Evolutionary conservation across 2,888 invertebrate genomes (phyloP), one percentile per base, ranked within the genome.

Genomic region (Bombyx huttoni): DNA sequence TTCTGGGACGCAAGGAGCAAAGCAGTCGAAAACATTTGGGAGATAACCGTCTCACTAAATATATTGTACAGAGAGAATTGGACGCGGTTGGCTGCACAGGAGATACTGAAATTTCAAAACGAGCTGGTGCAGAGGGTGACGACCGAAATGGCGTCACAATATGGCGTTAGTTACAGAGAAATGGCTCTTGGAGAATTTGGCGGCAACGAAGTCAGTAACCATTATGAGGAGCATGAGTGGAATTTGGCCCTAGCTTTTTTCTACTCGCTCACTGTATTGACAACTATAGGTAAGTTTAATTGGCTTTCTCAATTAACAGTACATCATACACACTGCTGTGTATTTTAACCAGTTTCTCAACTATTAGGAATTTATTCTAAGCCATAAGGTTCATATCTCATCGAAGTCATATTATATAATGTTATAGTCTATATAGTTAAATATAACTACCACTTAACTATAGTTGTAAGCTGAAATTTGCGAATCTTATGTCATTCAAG

Each of bases 211-310:
- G 62, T 80, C 61, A 70, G 74, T 61, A 78, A 82, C 78, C 76
- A 87, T 78, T 81, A 82, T 60, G 86, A 89, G 60, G 92, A 93
- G 64, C 91, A 93, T 75, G 95, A 96, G 77, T 96, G 96, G 96
- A 95, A 94, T 77, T 93, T 96, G 77, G 95, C 96, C 52, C 92
- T 94, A 69, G 96, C 98, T 52, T 98, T 98, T 86, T 92, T 98
- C 66, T 98, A 98, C 85, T 97, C 97, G 24, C 91, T 98, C 63
- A 98, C 98, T 46, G 96, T 98, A 60, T 91, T 98, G 66, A 98
- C 97, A 50, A 98, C 96, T 56, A 95, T 96, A 75, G 96, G 96
- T 96, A 49, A 54, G 49, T 50, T 40, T 1, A 40, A 59, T 46
- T 54, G 47, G 52, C 46, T 50, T 52, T 7, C 10, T 8, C 8